These are phyloP conservation scores for Tortricodes alternella DNA, from an alignment of 2,888 invertebrate species.

Conservation along the genomic window DNA sequence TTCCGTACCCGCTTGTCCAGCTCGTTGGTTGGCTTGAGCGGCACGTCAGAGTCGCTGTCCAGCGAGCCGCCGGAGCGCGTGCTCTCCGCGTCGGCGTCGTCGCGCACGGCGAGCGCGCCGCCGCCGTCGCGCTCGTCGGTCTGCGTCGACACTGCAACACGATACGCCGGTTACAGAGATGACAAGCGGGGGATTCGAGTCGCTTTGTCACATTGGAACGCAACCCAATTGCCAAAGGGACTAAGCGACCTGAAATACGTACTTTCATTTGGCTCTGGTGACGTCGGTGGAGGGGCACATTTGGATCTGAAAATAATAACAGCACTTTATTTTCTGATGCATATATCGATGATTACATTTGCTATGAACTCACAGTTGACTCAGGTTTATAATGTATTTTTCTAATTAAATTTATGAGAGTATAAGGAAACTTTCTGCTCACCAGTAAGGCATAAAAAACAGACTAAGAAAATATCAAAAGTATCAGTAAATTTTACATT, in stretches of 20 bases:
- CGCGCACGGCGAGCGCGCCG: too few species aligned
- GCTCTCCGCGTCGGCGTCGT: constrained; percentile 87
- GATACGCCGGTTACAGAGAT: too few species aligned
- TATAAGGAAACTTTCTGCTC: too few species aligned
- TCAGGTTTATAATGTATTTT: too few species aligned
- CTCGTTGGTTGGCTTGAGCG: constrained; percentile 84
- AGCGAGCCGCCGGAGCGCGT: constrained; percentile 82
- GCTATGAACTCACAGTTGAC: too few species aligned
- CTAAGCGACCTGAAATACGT: constrained; percentile 43
- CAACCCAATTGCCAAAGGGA: not conserved
- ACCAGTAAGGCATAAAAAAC: too few species aligned
- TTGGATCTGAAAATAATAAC: constrained; percentile 49
- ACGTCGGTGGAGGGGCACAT: constrained; percentile 46
- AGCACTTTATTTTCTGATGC: not conserved
- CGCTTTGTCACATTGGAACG: too few species aligned
- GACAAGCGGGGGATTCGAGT: too few species aligned
- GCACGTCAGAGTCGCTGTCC: constrained; percentile 87
- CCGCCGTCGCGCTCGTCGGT: constrained; percentile 56
- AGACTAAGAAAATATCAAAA: too few species aligned
- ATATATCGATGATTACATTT: too few species aligned
- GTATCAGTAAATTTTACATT: too few species aligned
- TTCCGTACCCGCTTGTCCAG: constrained; percentile 82
- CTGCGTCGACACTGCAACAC: constrained; percentile 52
- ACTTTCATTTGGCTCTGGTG: constrained; percentile 61
- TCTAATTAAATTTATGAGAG: too few species aligned